Base-by-base conservation (phyloP, 1,140 invertebrate genomes). In the Brachionus rubens region DNA sequence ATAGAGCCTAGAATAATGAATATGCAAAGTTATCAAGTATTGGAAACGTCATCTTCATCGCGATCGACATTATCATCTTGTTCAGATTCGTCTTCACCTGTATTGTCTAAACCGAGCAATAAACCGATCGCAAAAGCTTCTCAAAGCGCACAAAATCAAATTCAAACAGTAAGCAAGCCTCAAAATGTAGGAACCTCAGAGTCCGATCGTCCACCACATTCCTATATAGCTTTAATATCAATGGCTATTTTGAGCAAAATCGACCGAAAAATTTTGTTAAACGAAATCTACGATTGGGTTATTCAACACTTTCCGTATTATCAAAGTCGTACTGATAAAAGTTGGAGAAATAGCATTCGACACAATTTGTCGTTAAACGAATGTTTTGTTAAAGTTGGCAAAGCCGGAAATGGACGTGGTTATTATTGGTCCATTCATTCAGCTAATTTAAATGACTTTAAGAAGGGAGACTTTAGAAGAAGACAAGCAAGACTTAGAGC, bases 391-490 rank as follows among this genome's bases (percentile, higher is more conserved):
- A 98, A 98, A 82, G 91, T 92, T 0, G 94, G 94, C 0, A 77
- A 81, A 19, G 78, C 81, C 3, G 92, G 93, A 0, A 97, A 96
- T 82, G 95, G 94, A 0, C 98, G 98, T 82, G 94, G 87, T 0
- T 94, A 98, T 81, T 97, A 93, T 80, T 98, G 95, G 95, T 91
- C 93, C 1, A 94, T 98, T 50, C 95, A 98, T 84, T 93, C 93
- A 0, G 94, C 94, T 0, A 97, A 97, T 83, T 85, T 96, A 1
- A 93, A 96, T n/a, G 83, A 97, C 81, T 98, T 98, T 82, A 87
- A 91, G 7, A 91, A 92, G 78, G 94, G 94, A 0, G 95, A 98
- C 80, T 98, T 98, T 83, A 86, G 95, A 47, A 87, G 95, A 40
- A 89, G 95, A 19, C 95, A 96, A 75, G 94, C 95, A 0, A 93